Base-by-base conservation (phyloP, 2,113 vertebrate species). In the Tringa solitaria region DNA sequence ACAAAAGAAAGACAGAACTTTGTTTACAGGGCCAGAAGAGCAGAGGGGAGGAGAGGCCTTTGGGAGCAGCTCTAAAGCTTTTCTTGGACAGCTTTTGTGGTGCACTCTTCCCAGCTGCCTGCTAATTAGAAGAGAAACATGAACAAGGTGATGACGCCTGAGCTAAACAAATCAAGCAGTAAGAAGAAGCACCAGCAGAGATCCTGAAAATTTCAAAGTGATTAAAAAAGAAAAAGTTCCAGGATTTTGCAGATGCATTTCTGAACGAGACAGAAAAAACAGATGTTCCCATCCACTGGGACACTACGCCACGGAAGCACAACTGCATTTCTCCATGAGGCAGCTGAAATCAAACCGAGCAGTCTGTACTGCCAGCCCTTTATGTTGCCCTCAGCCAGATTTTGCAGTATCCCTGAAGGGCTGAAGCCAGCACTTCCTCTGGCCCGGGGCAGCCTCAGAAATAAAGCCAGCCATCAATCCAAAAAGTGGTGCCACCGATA, bases 311-410 rank as follows among this genome's bases (percentile, higher is more conserved):
- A 76, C 1, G 3, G 41, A 86, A 26, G 43, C 54, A 73, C 16
- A 54, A 39, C 12, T 4, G 22, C 1, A 4, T 68, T 84, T 87
- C 75, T 12, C 70, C 56, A 48, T 0, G 3, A 54, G 59, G 84
- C 45, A 80, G 70, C 37, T 80, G 85, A 91, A 85, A 92, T 83
- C 41, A 50, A 88, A 32, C 5, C 1, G 2, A 70, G 35, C 37
- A 33, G 37, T 35, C 67, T 83, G 23, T 9, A 77, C 28, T 77
- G 27, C 12, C 67, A 80, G 68, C 67, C 74, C 64, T 85, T 86
- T 23, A 33, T 33, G 46, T 32, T 0, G 0, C 56, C 64, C 37
- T 56, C 0, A 0, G 61, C 22, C 61, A 84, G 39, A 68, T 84
- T 86, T 84, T 50, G 45, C 57, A 73, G 37, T 12, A 14, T 39